Evolutionary conservation across 1,140 invertebrate species (phyloP).

Genomic region (Drosophila novamexicana): DNA sequence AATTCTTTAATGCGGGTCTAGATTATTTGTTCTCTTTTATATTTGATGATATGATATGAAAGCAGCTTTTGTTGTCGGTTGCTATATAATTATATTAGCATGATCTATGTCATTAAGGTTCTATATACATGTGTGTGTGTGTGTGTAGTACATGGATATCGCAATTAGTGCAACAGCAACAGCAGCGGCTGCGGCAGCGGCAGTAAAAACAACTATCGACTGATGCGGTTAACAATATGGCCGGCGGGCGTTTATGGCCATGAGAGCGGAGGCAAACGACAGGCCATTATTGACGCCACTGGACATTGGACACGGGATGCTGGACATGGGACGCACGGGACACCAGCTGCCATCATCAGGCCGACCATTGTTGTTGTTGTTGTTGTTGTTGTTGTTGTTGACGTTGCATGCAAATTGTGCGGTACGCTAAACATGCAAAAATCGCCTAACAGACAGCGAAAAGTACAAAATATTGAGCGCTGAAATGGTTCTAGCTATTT

Average conservation of each 20-base stretch:
- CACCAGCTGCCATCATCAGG: slow-evolving; percentile 41
- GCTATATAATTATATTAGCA: slow-evolving; percentile 78
- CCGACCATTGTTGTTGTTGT: slow-evolving; percentile 26
- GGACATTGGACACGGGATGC: slow-evolving; percentile 45
- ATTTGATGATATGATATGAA: slow-evolving; percentile 70
- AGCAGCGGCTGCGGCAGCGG: slow-evolving; percentile 4
- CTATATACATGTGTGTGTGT: slow-evolving; percentile 38
- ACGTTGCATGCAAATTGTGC: slow-evolving; percentile 72
- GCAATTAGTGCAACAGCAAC: slow-evolving; percentile 70
- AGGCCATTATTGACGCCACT: slow-evolving; percentile 81
- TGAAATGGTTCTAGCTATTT: slow-evolving; percentile 54
- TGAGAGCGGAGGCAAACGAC: slow-evolving; percentile 63
- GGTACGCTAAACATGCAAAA: slow-evolving; percentile 50
- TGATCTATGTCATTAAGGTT: slow-evolving; percentile 77
- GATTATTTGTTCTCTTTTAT: slow-evolving; percentile 28
- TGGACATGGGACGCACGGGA: slow-evolving; percentile 18
- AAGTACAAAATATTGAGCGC: slow-evolving; percentile 68
- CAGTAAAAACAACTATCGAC: slow-evolving; percentile 69
- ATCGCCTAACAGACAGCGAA: slow-evolving; percentile 57
- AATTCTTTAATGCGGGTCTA: slow-evolving; percentile 7
- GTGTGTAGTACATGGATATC: slow-evolving; percentile 44
- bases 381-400: neutral
- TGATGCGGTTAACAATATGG: slow-evolving; percentile 70
- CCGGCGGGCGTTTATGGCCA: slow-evolving; percentile 78
- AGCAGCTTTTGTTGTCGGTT: slow-evolving; percentile 44